Conservation (phyloP, 2,113 vertebrate species). For the Ariopsis seemanni region DNA sequence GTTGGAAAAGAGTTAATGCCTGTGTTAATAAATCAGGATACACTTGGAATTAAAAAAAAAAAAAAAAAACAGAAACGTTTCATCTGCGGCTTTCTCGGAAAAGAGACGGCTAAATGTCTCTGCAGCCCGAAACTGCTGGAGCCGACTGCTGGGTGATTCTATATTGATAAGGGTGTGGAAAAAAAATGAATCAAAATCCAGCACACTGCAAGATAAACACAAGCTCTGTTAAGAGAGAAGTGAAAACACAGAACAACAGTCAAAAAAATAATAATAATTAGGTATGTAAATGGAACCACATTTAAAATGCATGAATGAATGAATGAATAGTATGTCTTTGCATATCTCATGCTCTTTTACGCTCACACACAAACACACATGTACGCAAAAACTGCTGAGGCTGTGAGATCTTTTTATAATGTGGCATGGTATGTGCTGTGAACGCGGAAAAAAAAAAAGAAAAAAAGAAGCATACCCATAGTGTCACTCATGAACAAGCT, state of each 20-base stretch:
- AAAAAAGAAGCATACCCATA: not conserved
- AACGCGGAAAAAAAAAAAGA: not conserved
- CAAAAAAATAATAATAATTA: not conserved
- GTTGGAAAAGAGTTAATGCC: slow-evolving; percentile 80
- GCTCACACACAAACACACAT: not conserved
- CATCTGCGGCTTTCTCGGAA: slow-evolving; percentile 70
- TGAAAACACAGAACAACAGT: slow-evolving; percentile 16
- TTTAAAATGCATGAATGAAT: not conserved
- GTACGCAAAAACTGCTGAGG: slow-evolving; percentile 11
- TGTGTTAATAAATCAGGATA: slow-evolving; percentile 67
- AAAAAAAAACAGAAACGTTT: slow-evolving; percentile 56
- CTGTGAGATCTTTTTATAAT: slow-evolving; percentile 12
- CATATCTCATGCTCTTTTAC: not conserved
- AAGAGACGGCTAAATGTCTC: slow-evolving; percentile 63
- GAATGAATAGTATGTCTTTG: not conserved
- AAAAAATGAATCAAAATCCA: slow-evolving; percentile 75
- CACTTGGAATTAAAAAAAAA: slow-evolving; percentile 50
- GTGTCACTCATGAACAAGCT: not conserved
- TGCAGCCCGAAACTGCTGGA: slow-evolving; percentile 59
- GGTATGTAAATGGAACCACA: not conserved
- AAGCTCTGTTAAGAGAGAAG: slow-evolving; percentile 58
- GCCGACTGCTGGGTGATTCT: slow-evolving; percentile 78
- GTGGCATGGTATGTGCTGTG: not conserved
- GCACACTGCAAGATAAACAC: slow-evolving; percentile 63
- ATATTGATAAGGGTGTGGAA: slow-evolving; percentile 74